phyloP scores from a whole-genome alignment of 2,797 vertebrate genomes.

The Enteromius radiatus region DNA sequence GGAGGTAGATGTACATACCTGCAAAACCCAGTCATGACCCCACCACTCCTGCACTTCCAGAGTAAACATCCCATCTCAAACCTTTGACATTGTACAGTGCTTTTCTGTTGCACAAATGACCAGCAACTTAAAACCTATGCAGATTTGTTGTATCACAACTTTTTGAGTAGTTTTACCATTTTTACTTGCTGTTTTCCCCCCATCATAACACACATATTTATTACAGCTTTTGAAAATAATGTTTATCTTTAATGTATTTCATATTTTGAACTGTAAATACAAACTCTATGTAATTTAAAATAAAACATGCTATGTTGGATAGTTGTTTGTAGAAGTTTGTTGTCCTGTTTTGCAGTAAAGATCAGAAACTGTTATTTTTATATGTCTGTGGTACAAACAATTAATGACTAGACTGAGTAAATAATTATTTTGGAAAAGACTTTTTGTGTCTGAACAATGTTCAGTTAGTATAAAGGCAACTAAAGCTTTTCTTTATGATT shows the following conservation, averaged over 20 bases:
- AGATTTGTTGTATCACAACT: slow-evolving; percentile 17
- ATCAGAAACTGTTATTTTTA: not conserved
- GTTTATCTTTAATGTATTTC: slow-evolving; percentile 58
- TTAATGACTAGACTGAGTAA: slow-evolving; percentile 1
- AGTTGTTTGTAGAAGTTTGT: slow-evolving; percentile 50
- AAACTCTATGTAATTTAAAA: slow-evolving; percentile 68
- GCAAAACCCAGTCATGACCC: slow-evolving; percentile 85
- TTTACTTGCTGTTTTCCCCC: slow-evolving; percentile 5
- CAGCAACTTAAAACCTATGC: not conserved
- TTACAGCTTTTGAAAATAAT: slow-evolving; percentile 60
- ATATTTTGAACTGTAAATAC: slow-evolving; percentile 64
- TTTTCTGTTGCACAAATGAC: slow-evolving; percentile 7
- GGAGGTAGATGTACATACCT: slow-evolving; percentile 90
- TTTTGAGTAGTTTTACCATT: slow-evolving; percentile 33
- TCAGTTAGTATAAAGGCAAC: not conserved
- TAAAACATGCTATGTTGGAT: slow-evolving; percentile 52
- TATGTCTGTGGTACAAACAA: not conserved
- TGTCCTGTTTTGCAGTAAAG: slow-evolving; percentile 1
- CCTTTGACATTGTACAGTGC: slow-evolving; percentile 19
- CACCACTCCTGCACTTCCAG: not conserved
- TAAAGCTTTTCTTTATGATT: not conserved
- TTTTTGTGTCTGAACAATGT: not conserved
- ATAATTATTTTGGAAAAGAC: not conserved
- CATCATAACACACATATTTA: slow-evolving; percentile 62
- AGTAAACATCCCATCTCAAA: slow-evolving; percentile 8